Percentiles rank a stretch among this genome's conserved stretches.
phyloP scores from a whole-genome alignment of 2,113 vertebrate genomes.

The Haemorhous mexicanus region DNA sequence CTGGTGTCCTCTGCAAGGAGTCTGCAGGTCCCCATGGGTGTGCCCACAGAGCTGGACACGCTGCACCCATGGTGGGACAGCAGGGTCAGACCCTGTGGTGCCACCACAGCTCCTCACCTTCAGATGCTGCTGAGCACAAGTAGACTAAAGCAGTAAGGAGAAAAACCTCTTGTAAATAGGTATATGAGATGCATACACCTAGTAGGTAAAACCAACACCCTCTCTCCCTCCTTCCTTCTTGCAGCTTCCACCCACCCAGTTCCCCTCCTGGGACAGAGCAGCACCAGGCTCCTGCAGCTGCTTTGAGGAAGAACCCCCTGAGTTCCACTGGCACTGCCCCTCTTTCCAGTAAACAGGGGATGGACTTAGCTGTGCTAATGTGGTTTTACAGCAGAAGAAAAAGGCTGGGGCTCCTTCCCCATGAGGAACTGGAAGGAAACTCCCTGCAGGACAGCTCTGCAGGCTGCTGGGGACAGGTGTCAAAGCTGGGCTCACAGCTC shows the following conservation, averaged over 20 bases:
- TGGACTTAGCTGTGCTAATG: background rate
- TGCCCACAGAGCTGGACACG: accelerated
- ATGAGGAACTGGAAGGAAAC: background rate
- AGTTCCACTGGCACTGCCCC: background rate
- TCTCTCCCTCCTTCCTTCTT: background rate
- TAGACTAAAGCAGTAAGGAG: background rate
- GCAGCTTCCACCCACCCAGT: background rate
- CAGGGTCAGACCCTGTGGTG: accelerated
- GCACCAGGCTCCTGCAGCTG: background rate
- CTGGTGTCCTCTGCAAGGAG: accelerated
- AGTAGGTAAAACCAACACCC: background rate
- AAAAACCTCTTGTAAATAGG: background rate
- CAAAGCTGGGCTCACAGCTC: background rate
- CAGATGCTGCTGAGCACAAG: background rate
- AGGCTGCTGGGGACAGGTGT: background rate
- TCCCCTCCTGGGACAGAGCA: background rate
- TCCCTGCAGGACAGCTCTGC: background rate
- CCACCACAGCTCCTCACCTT: accelerated
- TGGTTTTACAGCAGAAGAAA: background rate
- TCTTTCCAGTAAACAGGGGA: background rate
- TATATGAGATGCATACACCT: background rate
- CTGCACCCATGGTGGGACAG: background rate
- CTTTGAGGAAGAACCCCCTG: accelerated
- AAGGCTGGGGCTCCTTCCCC: background rate
- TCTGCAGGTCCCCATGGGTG: accelerated